Evolutionary conservation across 1,140 invertebrate genomes (phyloP), one percentile per base, ranked within the genome.

Genomic region (Drosophila kikkawai): DNA sequence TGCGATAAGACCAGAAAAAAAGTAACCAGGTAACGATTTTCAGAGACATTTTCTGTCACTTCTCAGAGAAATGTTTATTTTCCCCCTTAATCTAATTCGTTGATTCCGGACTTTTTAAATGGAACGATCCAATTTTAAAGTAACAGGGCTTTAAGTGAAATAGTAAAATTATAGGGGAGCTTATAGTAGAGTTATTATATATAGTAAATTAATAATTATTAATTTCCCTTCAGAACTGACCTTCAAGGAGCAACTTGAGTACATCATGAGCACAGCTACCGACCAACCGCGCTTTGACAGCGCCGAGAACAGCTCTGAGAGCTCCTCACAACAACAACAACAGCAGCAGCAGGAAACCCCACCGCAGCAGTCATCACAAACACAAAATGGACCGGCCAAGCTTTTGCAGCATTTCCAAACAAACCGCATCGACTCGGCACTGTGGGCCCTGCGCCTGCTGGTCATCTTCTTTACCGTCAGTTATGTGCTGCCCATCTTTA

Each of bases 401-500:
- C 92, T 97, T 4, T 96, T 96, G 87, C 94, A 95, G 42, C 96
- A 97, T 91, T 94, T 97, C 69, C 94, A 95, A 50, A 94, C 95
- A 50, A 97, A 98, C 92, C 98, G 98, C 94, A 95, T 98, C 63
- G 96, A 97, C 91, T 95, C 96, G 45, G 95, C 95, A 8, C 93
- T 98, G 12, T 98, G 97, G 97, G 93, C 95, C 13, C 97, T 97
- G 17, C 93, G 98, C 83, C 84, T 98, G 17, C 94, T 97, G 34
- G 97, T 97, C 2, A 95, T 99, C 19, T 76, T 98, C 13, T 98
- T 97, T 92, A 96, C 96, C 8, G 93, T 97, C 80, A 95, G 95
- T 84, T 99, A 98, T 93, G 94, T 99, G 39, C 92, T 99, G 79
- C 98, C 98, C 65, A 93, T 98, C 78, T 97, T 98, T 93, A 97